These are phyloP conservation scores for Vimba vimba DNA, from an alignment of 2,113 vertebrate genomes.

Conservation along the genomic window DNA sequence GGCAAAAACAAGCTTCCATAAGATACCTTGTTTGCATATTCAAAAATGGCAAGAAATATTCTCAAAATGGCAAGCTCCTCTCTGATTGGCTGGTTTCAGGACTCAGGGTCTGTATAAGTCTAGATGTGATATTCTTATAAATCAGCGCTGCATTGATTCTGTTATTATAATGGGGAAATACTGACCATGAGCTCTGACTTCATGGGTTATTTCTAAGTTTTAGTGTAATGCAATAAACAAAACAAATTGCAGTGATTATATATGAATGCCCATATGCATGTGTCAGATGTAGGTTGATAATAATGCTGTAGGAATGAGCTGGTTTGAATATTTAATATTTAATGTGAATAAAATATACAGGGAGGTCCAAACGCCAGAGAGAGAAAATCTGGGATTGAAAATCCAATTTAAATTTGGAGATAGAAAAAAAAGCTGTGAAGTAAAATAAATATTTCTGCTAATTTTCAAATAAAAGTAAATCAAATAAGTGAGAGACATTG, in stretches of 20 bases:
- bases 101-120: background rate
- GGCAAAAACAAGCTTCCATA: too few relatives aligned
- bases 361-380: background rate
- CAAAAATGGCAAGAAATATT: background rate
- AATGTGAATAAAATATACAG: slow-evolving; percentile 11
- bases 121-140: background rate
- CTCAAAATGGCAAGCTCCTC: background rate
- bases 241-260: background rate
- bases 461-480: too few relatives aligned
- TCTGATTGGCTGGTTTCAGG: background rate
- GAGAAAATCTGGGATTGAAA: background rate
- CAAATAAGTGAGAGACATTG: too few relatives aligned
- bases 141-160: background rate
- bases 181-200: background rate
- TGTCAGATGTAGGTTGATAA: slow-evolving; percentile 6
- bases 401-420: background rate
- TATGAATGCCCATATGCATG: background rate
- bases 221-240: background rate
- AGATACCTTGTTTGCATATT: background rate
- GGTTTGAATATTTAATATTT: background rate
- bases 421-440: background rate
- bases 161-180: background rate
- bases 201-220: background rate
- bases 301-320: background rate
- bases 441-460: background rate